Evolutionary conservation across 2,113 vertebrate species (phyloP), one percentile per base, ranked within the genome.

Genomic region (Cisticola juncidis): DNA sequence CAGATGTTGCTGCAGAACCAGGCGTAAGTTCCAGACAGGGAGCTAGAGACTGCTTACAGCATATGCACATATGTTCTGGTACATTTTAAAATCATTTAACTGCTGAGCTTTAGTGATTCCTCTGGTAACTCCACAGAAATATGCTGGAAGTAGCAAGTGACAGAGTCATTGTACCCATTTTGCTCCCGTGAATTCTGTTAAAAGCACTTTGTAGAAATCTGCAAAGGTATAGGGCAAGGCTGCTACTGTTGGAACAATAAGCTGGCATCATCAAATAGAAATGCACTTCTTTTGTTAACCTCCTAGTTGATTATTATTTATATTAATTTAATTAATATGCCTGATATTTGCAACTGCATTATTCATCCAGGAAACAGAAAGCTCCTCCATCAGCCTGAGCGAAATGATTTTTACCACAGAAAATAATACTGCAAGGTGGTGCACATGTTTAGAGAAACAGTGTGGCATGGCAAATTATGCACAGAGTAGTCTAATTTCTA

Each of bases 1-100:
- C 87, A 97, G 93, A 95, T 60, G 69, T 79, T 94, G 94, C 89
- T 93, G 90, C 86, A 96, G 87, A 97, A 76, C 54, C 50, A 95
- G 66, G 69, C 68, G 35, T 24, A 15, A 83, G 81, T 80, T 98
- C 92, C 95, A 96, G 83, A 61, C 4, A 87, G 38, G 68, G 40
- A 95, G 73, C 70, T 96, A 64, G n/a, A 87, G 58, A 61, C 50
- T 38, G 78, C 74, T 70, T 86, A 42, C 72, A 3, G 2, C 93
- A 69, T 64, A 26, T 12, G 18, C 36, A 80, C 51, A 48, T 60
- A 25, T 91, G 94, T 93, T 90, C 93, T 94, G 65, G 83, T 92
- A 70, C 77, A 77, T 95, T 96, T 97, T 81, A 85, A 91, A 96
- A 90, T 86, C 3, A 1, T 72, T 68, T 96, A 71, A 64, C 85